phyloP scores from a whole-genome alignment of 2,888 invertebrate genomes.

The Podotricha telesiphe region DNA sequence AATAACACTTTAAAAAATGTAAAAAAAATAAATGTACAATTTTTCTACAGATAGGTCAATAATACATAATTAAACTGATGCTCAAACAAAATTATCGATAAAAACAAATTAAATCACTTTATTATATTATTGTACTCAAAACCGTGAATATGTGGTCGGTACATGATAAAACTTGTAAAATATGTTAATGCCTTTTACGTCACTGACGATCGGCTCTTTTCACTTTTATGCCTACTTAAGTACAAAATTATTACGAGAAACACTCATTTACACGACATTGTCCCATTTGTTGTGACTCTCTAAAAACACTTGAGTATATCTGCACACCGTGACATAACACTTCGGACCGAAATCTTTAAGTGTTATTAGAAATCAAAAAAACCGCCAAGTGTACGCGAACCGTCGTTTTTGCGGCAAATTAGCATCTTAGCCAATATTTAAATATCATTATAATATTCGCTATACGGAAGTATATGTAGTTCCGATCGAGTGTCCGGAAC shows the following conservation, averaged over 20 bases:
- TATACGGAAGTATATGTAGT: constrained; percentile 17
- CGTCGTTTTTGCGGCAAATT: constrained; percentile 12
- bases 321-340: constrained; percentile 66
- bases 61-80: neutral
- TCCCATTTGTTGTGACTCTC: constrained; percentile 50
- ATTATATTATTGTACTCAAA: neutral
- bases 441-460: constrained; percentile 3
- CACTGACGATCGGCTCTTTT: constrained; percentile 3
- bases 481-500: constrained; percentile 10
- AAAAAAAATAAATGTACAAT: too few species aligned
- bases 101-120: neutral
- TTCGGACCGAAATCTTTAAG: constrained; percentile 38
- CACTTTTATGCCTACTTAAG: constrained; percentile 1
- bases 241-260: neutral
- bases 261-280: neutral
- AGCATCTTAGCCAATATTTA: constrained; percentile 16
- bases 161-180: constrained; percentile 6
- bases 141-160: neutral
- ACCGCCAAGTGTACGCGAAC: neutral
- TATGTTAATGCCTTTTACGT: constrained; percentile 7
- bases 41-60: neutral
- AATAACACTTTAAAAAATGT: too few species aligned
- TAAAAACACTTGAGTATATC: constrained; percentile 63
- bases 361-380: constrained; percentile 25
- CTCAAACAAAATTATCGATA: neutral